Evolutionary conservation across 2,888 invertebrate genomes (phyloP), one percentile per base, ranked within the genome.

Genomic region (Drosophila engyochracea): DNA sequence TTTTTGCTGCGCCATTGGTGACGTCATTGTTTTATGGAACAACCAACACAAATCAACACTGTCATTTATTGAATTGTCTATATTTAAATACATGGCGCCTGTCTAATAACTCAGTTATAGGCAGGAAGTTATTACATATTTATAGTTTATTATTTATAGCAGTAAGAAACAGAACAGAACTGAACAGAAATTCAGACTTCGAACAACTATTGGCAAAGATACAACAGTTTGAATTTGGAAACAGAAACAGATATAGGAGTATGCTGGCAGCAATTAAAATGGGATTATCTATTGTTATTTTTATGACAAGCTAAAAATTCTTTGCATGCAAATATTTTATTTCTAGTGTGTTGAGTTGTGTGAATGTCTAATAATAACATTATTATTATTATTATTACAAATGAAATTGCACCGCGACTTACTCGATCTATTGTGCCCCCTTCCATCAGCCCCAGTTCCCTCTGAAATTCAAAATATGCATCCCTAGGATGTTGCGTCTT

Each of bases 1-100:
- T 47, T 73, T 41, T 70, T 71, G 59, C 60, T 74, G 81, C 85
- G 85, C 76, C 76, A 83, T 71, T 72, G 28, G 66, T 77, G 82
- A 77, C 81, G 81, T 70, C 74, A 83, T 59, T 58, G 63, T 49
- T 37, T 28, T 41, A 16, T 54, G 30, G 37, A 66, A 47, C 52
- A 69, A 54, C 69, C 61, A 58, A 33, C 3, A 33, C 31, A 3
- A 14, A 28, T 60, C 25, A 39, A 19, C n/a, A 69, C 19, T 35
- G 28, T 7, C 41, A 28, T 44, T 67, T 41, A 68, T 64, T 80
- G 65, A 59, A 58, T 51, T 71, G 63, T 16, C 51, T 71, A 66
- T 47, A 35, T 30, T 58, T 51, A 9, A 41, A 25, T 22, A 41
- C 33, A 19, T 70, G 70, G 69, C 70, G 70, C 52, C 71, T 22